Evolutionary conservation across 2,797 vertebrate genomes (phyloP).

Genomic region (Columba guinea): DNA sequence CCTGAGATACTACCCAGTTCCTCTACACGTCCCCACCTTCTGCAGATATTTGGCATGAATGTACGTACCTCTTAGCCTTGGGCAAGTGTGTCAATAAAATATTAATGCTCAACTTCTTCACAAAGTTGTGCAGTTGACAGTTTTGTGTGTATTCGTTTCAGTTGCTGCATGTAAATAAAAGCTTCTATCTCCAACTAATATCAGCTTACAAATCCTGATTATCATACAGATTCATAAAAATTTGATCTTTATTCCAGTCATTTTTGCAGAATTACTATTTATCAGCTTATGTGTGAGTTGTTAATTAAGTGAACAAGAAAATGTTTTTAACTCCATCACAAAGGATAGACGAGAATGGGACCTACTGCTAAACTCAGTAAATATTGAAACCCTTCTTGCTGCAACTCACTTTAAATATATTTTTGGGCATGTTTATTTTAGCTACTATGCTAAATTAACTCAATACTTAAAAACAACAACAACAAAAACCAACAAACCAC

Average conservation of each 20-base stretch:
- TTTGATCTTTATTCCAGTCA: neutral
- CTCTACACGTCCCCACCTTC: neutral
- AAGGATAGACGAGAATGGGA: neutral
- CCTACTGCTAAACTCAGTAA: neutral
- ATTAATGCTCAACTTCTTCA: neutral
- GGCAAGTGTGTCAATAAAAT: neutral
- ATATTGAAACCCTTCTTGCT: neutral
- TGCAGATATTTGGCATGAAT: neutral
- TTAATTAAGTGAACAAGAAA: neutral
- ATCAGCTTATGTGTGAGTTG: neutral
- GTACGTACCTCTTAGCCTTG: neutral
- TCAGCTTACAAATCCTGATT: neutral
- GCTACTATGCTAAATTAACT: neutral
- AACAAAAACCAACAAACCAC: neutral
- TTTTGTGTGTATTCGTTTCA: fast-evolving
- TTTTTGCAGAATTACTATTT: neutral
- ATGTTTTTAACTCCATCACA: neutral
- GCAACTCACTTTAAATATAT: neutral
- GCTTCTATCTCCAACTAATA: neutral
- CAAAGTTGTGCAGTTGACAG: neutral
- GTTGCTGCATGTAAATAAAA: neutral
- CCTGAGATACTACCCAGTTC: fast-evolving
- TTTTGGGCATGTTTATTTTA: neutral
- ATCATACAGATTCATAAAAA: neutral
- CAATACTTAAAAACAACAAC: neutral